A percentile compares a stretch with the other conserved stretches of the same genome.
phyloP scores from a whole-genome alignment of 1,140 invertebrate genomes.

The Mesaphorura yosii region DNA sequence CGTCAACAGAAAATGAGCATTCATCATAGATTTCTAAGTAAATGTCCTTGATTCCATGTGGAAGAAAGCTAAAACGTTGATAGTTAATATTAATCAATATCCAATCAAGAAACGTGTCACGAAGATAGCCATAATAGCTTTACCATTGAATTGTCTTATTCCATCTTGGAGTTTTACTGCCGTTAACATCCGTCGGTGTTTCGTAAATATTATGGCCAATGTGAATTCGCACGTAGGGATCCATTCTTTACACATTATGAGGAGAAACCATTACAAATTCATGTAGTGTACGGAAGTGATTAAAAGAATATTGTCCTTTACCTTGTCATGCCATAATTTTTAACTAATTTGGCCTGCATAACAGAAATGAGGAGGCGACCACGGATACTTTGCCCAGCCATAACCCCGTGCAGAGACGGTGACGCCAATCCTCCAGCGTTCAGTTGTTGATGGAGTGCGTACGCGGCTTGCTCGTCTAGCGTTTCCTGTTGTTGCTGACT shows the following conservation, averaged over 20 bases:
- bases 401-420: conserved; percentile 31
- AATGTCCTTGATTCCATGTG: conserved; percentile 72
- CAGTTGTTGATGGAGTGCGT: conserved; percentile 65
- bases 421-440: conserved; percentile 32
- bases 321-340: conserved; percentile 90
- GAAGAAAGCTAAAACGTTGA: conserved; percentile 54
- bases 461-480: conserved; percentile 65
- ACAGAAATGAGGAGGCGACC: conserved; percentile 25
- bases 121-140: too few species aligned
- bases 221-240: conserved; percentile 84
- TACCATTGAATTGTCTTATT: conserved; percentile 86
- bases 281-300: background rate
- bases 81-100: too few species aligned
- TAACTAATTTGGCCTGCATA: conserved; percentile 63
- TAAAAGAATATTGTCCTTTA: conserved; percentile 46
- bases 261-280: background rate
- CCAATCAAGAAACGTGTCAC: too few species aligned
- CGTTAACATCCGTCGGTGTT: conserved; percentile 85
- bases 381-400: conserved; percentile 26
- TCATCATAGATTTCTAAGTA: conserved; percentile 94
- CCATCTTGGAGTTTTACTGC: conserved; percentile 91
- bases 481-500: conserved; percentile 49
- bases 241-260: conserved; percentile 34
- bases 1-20: conserved; percentile 89
- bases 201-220: conserved; percentile 89